Conservation (phyloP, 2,888 invertebrate species). For the Tenodera sinensis region DNA sequence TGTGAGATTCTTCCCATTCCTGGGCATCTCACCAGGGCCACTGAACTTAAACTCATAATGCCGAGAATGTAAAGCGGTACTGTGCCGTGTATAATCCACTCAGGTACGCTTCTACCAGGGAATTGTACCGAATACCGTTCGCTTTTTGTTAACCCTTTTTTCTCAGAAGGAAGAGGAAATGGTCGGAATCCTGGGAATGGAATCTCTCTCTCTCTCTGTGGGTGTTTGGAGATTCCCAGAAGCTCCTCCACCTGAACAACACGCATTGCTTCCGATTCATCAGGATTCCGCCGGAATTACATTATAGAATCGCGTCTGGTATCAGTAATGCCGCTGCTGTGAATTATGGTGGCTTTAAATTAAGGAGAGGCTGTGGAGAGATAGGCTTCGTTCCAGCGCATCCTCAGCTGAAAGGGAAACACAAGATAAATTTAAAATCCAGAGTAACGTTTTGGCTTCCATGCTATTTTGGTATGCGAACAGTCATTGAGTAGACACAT, state of each 20-base stretch:
- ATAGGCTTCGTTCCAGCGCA: background rate
- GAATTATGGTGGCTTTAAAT: background rate
- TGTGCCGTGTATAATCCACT: background rate
- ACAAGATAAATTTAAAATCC: no score
- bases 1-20: background rate
- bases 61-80: background rate
- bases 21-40: background rate
- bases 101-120: background rate
- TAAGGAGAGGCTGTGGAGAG: background rate
- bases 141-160: background rate
- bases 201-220: background rate
- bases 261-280: background rate
- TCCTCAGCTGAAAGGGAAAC: no score
- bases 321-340: background rate
- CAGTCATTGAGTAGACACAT: no score
- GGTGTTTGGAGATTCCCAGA: background rate
- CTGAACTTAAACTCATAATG: background rate
- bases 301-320: background rate
- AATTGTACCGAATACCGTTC: background rate
- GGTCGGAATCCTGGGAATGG: background rate
- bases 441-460: no score
- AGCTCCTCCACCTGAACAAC: background rate
- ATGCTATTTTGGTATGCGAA: no score
- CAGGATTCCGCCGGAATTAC: background rate
- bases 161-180: background rate